These are phyloP conservation scores for Carapus acus DNA, from an alignment of 2,797 vertebrate genomes.

Conservation along the genomic window DNA sequence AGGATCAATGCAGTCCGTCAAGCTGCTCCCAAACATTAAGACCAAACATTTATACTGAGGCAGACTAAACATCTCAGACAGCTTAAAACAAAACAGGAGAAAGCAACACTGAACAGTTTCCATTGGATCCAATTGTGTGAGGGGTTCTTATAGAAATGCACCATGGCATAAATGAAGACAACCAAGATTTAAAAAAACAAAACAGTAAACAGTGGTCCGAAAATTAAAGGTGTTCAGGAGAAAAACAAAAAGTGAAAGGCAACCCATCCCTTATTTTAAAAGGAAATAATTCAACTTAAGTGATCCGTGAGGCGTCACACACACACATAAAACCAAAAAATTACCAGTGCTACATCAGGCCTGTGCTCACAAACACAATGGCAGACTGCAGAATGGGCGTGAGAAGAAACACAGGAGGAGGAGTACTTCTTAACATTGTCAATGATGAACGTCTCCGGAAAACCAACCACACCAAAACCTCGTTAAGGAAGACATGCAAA, in stretches of 20 bases:
- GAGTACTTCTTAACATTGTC: neutral
- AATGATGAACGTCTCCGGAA: neutral
- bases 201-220: too few species aligned
- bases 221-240: conserved; percentile 1
- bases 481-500: conserved; percentile 1
- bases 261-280: conserved; percentile 20
- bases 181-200: too few species aligned
- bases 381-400: conserved; percentile 14
- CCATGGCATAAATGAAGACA: too few species aligned
- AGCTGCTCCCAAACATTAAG: conserved; percentile 29
- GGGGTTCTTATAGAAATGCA: conserved; percentile 31
- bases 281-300: conserved; percentile 12
- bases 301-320: conserved; percentile 13
- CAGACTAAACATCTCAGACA: conserved; percentile 21
- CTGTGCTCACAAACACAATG: conserved; percentile 2
- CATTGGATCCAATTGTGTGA: conserved; percentile 17
- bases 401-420: conserved; percentile 7
- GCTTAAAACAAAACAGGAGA: conserved; percentile 24
- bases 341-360: neutral
- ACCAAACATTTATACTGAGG: conserved; percentile 35
- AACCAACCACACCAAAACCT: conserved; percentile 2
- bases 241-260: conserved; percentile 24
- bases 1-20: conserved; percentile 27
- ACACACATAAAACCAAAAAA: conserved; percentile 12
- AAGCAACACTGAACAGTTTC: conserved; percentile 7